These are phyloP conservation scores for Cryptoblepharus egeriae DNA, from an alignment of 2,797 vertebrate genomes.

Conservation along the genomic window DNA sequence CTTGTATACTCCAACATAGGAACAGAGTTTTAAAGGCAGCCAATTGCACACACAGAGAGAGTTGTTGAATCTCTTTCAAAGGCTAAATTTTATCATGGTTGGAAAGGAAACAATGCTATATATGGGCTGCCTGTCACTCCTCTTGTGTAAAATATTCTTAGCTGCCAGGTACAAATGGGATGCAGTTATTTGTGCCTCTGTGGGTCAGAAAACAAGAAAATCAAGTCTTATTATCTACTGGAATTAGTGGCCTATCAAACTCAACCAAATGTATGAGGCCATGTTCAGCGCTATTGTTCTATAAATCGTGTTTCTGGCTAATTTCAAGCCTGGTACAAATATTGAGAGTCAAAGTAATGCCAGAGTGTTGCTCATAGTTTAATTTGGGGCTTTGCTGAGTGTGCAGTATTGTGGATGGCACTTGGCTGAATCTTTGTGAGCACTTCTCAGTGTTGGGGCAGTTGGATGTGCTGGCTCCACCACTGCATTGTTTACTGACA, in stretches of 20 bases:
- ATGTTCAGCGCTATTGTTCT: neutral
- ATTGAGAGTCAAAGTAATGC: neutral
- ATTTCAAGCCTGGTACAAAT: neutral
- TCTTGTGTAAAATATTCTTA: neutral
- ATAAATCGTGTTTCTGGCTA: neutral
- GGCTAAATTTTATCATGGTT: neutral
- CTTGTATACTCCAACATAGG: neutral
- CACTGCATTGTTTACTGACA: neutral
- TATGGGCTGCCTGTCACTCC: too few species aligned
- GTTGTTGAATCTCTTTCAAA: too few species aligned
- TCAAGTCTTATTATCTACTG: neutral
- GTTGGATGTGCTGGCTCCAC: neutral
- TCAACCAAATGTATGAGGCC: neutral
- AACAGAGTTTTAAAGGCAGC: neutral
- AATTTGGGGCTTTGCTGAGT: neutral
- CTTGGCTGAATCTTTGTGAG: neutral
- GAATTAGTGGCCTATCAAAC: neutral
- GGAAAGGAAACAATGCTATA: neutral
- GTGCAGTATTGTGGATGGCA: neutral
- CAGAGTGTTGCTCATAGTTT: neutral
- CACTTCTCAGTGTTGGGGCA: neutral
- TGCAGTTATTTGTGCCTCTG: neutral
- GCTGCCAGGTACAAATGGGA: neutral
- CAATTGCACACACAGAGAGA: neutral
- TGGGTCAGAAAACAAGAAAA: neutral